phyloP scores from a whole-genome alignment of 2,888 invertebrate genomes.

The Drosophila maculinotata region DNA sequence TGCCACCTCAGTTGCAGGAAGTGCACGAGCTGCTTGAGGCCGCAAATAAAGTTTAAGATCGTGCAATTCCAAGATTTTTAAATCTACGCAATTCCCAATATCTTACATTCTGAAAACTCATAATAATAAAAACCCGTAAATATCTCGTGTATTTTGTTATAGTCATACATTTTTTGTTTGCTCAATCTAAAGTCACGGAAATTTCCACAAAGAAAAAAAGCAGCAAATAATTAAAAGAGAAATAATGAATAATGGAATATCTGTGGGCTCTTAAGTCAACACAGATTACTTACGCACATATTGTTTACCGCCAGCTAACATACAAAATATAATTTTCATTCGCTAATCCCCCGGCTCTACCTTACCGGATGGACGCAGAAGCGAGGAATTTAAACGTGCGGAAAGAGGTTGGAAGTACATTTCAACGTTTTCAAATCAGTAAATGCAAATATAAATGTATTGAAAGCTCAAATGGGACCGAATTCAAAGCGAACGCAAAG shows the following conservation, averaged over 20 bases:
- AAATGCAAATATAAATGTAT: slow-evolving; percentile 76
- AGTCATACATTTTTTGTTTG: background rate
- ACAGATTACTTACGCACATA: slow-evolving; percentile 51
- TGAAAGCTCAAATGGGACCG: slow-evolving; percentile 64
- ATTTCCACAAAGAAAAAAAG: background rate
- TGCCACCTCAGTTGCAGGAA: slow-evolving; percentile 62
- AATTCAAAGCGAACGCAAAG: slow-evolving; percentile 27
- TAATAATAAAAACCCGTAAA: no score
- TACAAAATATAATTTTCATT: slow-evolving; percentile 58
- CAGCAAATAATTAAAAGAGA: slow-evolving; percentile 16
- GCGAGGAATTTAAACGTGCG: slow-evolving; percentile 62
- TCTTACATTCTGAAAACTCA: no score
- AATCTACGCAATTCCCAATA: background rate
- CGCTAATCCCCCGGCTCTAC: slow-evolving; percentile 1
- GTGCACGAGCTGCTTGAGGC: slow-evolving; percentile 57
- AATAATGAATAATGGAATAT: slow-evolving; percentile 12
- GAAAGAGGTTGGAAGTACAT: slow-evolving; percentile 65
- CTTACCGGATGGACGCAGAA: slow-evolving; percentile 37
- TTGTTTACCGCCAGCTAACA: slow-evolving; percentile 54
- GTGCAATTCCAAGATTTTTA: background rate
- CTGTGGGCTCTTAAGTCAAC: slow-evolving; percentile 40
- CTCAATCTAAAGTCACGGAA: background rate
- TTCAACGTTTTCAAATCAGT: slow-evolving; percentile 69
- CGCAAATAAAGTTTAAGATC: no score
- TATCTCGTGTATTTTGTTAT: background rate